phyloP scores from a whole-genome alignment of 2,113 vertebrate genomes.

The Donacobius atricapilla region DNA sequence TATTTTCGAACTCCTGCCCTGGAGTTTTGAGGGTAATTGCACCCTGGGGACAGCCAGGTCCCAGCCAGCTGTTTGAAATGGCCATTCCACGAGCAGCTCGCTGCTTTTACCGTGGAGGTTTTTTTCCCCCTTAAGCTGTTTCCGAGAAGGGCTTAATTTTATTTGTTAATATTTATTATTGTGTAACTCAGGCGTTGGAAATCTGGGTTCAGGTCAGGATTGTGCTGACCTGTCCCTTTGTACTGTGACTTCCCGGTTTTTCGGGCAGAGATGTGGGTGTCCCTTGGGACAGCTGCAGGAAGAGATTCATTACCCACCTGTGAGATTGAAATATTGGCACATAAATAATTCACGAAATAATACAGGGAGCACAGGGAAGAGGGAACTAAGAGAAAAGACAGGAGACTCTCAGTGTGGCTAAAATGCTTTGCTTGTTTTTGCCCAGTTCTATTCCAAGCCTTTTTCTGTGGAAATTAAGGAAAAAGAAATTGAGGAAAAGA shows the following conservation, averaged over 20 bases:
- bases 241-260: not conserved
- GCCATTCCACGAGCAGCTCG: not conserved
- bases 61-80: not conserved
- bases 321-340: not conserved
- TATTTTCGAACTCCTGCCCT: too few relatives aligned
- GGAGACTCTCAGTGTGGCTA: not conserved
- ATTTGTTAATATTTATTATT: constrained; percentile 3
- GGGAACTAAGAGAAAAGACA: not conserved
- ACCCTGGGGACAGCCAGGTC: constrained; percentile 3
- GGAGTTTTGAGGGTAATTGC: constrained; percentile 24
- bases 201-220: not conserved
- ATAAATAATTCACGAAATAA: not conserved
- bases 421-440: not conserved
- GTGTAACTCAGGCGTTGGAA: not conserved
- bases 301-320: not conserved
- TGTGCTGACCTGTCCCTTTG: not conserved
- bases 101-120: not conserved
- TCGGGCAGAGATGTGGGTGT: not conserved
- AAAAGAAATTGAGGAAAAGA: not conserved
- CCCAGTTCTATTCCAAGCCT: not conserved
- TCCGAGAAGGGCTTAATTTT: not conserved
- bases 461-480: not conserved
- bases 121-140: not conserved
- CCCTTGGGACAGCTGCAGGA: not conserved
- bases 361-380: not conserved